Base-by-base conservation (phyloP, 1,140 invertebrate species). In the Centruroides sculpturatus region DNA sequence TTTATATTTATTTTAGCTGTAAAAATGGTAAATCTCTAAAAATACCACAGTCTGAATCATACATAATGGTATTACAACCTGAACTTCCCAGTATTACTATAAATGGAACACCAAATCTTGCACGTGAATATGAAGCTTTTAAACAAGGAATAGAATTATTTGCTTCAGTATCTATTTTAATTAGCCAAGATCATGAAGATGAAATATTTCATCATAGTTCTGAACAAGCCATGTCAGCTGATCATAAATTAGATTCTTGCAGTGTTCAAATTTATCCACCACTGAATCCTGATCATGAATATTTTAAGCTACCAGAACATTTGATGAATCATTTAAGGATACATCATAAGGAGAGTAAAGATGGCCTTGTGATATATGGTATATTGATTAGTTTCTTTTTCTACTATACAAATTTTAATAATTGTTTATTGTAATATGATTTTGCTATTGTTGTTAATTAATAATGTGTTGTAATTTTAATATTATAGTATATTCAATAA, bases 271-370 rank as follows among this genome's bases (percentile, higher is more conserved):
- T 96, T 51, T 92, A 92, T 72, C 92, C 92, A 10, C 89, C 89
- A 36, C 77, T 98, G 50, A 94, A 96, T 79, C 88, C 91, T 0
- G 91, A 95, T 73, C 89, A 94, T 73, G 92, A 97, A 73, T 86
- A 84, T 56, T 74, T 94, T 36, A 79, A 81, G 47, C 78, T 92
- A 46, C 86, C 87, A 5, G 82, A 82, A 58, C 82, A 85, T 66
- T 81, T 87, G 68, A 78, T 89, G 65, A 79, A 81, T 59, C 77
- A 83, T 66, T 79, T 85, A 65, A 83, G 83, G 56, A 84, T 89
- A 67, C 79, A 82, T 62, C 85, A 85, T n/a, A 80, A 85, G 36
- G 80, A 88, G 41, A 86, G 84, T 13, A 83, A 86, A 36, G 87
- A 91, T 71, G 89, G 89, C 9, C 84, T 90, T 52, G 83, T 86